These are phyloP conservation scores for Cheumatopsyche charites DNA, from an alignment of 1,140 invertebrate genomes.

Conservation along the genomic window DNA sequence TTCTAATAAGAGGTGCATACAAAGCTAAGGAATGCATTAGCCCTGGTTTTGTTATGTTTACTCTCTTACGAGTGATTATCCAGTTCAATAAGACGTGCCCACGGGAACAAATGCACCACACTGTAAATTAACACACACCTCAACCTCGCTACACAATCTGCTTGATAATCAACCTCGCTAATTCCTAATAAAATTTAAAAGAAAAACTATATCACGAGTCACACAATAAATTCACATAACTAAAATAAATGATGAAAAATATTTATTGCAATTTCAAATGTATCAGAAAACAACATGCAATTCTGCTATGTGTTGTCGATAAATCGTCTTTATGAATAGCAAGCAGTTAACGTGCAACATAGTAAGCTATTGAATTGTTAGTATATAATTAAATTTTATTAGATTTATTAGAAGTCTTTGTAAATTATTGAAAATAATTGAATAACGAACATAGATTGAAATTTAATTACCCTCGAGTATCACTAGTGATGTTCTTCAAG, in stretches of 20 bases:
- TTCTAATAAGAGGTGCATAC: not conserved
- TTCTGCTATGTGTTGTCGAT: too few species aligned
- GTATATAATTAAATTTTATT: too few species aligned
- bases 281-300: not conserved
- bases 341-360: too few species aligned
- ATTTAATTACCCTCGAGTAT: slow-evolving; percentile 79
- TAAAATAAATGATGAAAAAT: too few species aligned
- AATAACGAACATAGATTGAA: slow-evolving; percentile 46
- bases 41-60: slow-evolving; percentile 31
- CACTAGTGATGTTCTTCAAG: slow-evolving; percentile 88
- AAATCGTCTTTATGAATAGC: too few species aligned
- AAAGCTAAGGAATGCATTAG: slow-evolving; percentile 4
- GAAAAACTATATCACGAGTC: not conserved
- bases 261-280: not conserved
- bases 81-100: slow-evolving; percentile 56
- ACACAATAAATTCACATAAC: not conserved
- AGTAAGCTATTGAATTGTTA: too few species aligned
- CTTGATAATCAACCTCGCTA: too few species aligned
- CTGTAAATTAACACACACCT: slow-evolving; percentile 52
- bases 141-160: slow-evolving; percentile 14
- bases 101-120: slow-evolving; percentile 58
- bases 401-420: too few species aligned
- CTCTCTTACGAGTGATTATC: slow-evolving; percentile 45
- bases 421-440: slow-evolving; percentile 32
- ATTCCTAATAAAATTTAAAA: not conserved